Base-by-base conservation (phyloP, 1,140 invertebrate genomes). In the Anoplophora glabripennis region DNA sequence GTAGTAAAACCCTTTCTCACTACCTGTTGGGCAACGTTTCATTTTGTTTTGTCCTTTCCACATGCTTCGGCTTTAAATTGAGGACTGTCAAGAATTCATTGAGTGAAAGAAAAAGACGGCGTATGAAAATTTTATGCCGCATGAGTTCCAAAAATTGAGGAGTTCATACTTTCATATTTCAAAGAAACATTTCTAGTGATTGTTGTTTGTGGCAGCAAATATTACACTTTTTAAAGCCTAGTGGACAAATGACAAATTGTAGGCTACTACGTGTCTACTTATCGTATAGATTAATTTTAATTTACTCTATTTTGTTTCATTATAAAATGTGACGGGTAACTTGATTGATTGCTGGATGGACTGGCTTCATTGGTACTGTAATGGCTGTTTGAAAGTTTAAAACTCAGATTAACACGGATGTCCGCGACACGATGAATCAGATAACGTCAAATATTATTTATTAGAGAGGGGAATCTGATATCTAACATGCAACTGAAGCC, bases 261-360 rank as follows among this genome's bases (percentile, higher is more conserved):
- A 28, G 12, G 15, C 52, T 21, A 10, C 10, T 34, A n/a, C 15
- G 17, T 44, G 38, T 40, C 38, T 28, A 15, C 38, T 18, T 42
- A 33, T 42, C 45, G 52, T 41, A 53, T 53, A 53, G 33, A 53
- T 53, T 53, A 53, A 53, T 53, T 53, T 53, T 53, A 53, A 53
- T 53, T 42, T 36, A 42, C 5, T 53, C 14, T 53, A 44, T 17
- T 53, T 53, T 53, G 52, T 53, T 40, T 40, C 17, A 37, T 42
- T 42, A 53, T 21, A 53, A n/a, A 53, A 42, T 28, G 38, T 40
- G 49, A 14, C 49, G 21, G n/a, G 21, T 28, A 28, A 5, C 21
- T 28, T 28, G 21, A 28, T 28, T 28, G 21, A 28, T 28, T 28
- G 21, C 21, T 17, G 42, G 15, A 45, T 45, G 17, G 14, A 15